A percentile compares a stretch with the other conserved stretches of the same genome.
These are phyloP conservation scores for Atrina japonica DNA, from an alignment of 2,888 invertebrate genomes.

Conservation along the genomic window DNA sequence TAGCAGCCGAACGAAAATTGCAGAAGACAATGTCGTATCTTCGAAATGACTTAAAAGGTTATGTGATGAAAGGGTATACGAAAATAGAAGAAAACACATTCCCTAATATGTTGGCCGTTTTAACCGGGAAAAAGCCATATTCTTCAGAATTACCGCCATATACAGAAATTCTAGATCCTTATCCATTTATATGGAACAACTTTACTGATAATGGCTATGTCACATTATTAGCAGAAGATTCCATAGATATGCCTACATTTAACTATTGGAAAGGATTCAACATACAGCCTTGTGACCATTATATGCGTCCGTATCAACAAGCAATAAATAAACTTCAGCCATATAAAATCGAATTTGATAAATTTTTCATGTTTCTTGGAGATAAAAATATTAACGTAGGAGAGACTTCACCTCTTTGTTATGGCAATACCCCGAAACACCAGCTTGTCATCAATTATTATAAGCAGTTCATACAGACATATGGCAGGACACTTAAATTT, in stretches of 20 bases:
- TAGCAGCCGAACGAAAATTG: constrained; percentile 59
- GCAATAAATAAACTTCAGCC: constrained; percentile 52
- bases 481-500: constrained; percentile 29
- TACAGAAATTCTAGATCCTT: constrained; percentile 37
- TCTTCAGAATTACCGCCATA: constrained; percentile 47
- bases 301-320: constrained; percentile 60
- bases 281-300: constrained; percentile 56
- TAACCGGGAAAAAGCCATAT: constrained; percentile 57
- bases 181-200: constrained; percentile 59
- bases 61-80: constrained; percentile 60
- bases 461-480: constrained; percentile 31
- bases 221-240: constrained; percentile 58
- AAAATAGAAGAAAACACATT: constrained; percentile 65
- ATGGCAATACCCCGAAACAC: constrained; percentile 31
- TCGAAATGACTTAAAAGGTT: constrained; percentile 47
- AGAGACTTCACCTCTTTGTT: constrained; percentile 43
- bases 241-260: constrained; percentile 53
- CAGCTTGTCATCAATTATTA: constrained; percentile 29
- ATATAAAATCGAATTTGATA: constrained; percentile 45
- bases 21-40: constrained; percentile 62
- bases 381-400: constrained; percentile 53
- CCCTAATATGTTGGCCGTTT: constrained; percentile 56
- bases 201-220: constrained; percentile 49
- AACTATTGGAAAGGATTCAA: constrained; percentile 51
- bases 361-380: constrained; percentile 50